Base-by-base conservation (phyloP, 2,888 invertebrate species). In the Megaustenia siamemsis region DNA sequence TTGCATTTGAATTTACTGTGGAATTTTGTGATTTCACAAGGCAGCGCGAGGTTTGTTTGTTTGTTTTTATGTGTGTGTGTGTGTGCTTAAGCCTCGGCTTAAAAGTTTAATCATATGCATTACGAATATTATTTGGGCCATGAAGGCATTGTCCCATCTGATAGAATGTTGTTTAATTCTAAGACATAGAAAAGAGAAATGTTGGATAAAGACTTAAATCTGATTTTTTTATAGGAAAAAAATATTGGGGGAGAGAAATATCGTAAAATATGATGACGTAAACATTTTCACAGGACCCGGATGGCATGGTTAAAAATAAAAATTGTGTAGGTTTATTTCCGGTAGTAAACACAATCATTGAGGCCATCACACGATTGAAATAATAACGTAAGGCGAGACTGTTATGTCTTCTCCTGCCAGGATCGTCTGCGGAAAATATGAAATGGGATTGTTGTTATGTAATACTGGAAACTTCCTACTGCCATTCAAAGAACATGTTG, bases 1-100 rank as follows among this genome's bases (percentile, higher is more conserved):
- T 60, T 12, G 56, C 45, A 77, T 77, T 77, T 77, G 76, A 77
- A 77, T 77, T 56, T 38, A 32, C 40, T 56, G 76, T 77, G 76
- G 56, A 40, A 56, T 40, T 77, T 77, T 60, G 76, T 60, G 76
- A 77, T 77, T 77, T 77, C n/a, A 10, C 40, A 24, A n/a, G 40
- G 76, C 38, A 40, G 56, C 5, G 6, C 4, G n/a, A 60, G 12
- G 32, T 73, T 49, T 2, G 32, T 32, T 28, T 73, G 49, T 32
- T 43, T 28, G 10, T 49, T 28, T 15, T 49, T 21, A 35, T n/a
- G n/a, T n/a, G n/a, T n/a, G n/a, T n/a, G n/a, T n/a, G 15, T 4
- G 1, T 56, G 2, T 18, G 35, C 24, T 77, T 60, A n/a, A 77
- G 56, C 60, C 38, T 3, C 38, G n/a, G 76, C 76, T 60, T 77